Base-by-base conservation (phyloP, 2,888 invertebrate species). In the Tuta absoluta region DNA sequence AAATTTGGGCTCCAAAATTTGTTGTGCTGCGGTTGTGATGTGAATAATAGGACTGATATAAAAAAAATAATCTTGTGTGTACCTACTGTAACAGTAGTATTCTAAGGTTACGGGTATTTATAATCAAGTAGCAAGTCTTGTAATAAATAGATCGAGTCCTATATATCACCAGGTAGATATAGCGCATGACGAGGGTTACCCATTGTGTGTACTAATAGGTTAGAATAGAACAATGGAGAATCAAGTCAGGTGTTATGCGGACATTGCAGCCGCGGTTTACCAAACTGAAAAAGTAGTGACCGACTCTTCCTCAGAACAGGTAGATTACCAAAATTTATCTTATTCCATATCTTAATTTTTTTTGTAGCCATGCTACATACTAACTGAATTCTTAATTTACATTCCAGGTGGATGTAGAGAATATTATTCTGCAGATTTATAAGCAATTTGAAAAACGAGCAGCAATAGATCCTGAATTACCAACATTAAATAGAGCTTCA, bases 401-500 rank as follows among this genome's bases (percentile, higher is more conserved):
- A 70, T 67, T 62, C 37, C 75, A 92, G 92, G 69, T 85, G 69
- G 85, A 86, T 69, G 87, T 92, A 28, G 90, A 92, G 79, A 74
- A 76, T 65, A 72, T 78, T 59, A 80, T 91, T 65, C 70, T 88
- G 58, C 86, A 84, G 73, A 75, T 86, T 67, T 92, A 81, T 60
- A 86, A 82, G 74, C 78, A 82, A 56, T 92, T 89, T 79, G 89
- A 91, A 73, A 86, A 81, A 68, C 84, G 83, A 71, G 87, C 89
- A 41, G 76, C 88, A n/a, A 77, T 85, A 66, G 87, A 92, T 72
- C 88, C 89, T 58, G 93, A 94, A 70, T 81, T 92, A 63, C 93
- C 93, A 66, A 86, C 93, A 66, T 94, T 96, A 0, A 89, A 93
- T 60, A 93, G 94, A 77, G 89, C 93, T 65, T 92, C 93, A 72